These are phyloP conservation scores for Colletes latitarsis DNA, from an alignment of 1,140 invertebrate genomes.

Conservation along the genomic window DNA sequence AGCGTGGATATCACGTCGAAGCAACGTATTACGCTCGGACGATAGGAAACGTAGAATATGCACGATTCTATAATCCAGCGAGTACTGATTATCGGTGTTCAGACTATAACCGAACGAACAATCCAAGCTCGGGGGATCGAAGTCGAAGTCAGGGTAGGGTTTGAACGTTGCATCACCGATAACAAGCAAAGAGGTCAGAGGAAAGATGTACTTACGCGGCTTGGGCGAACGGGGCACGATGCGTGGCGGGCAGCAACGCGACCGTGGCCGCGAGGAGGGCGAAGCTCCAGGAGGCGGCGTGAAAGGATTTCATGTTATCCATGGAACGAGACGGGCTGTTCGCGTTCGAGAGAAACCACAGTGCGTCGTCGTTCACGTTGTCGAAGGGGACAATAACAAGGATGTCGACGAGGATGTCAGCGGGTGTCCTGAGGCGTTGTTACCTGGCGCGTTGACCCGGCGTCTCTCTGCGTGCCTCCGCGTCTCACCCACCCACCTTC, in stretches of 20 bases:
- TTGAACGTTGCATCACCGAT: too few species aligned
- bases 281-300: slow-evolving; percentile 79
- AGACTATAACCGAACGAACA: too few species aligned
- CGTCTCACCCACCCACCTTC: slow-evolving; percentile 63
- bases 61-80: too few species aligned
- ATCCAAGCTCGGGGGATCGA: too few species aligned
- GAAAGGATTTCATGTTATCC: slow-evolving; percentile 74
- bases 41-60: too few species aligned
- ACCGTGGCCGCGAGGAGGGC: slow-evolving; percentile 79
- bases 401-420: slow-evolving; percentile 59
- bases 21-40: too few species aligned
- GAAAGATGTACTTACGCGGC: slow-evolving; percentile 78
- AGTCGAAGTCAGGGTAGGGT: too few species aligned
- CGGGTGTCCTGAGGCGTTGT: slow-evolving; percentile 67
- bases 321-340: slow-evolving; percentile 29
- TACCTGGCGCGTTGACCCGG: slow-evolving; percentile 69
- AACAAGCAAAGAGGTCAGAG: not conserved
- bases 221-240: slow-evolving; percentile 78
- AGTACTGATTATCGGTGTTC: too few species aligned
- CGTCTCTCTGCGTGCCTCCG: slow-evolving; percentile 66
- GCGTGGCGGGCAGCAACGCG: slow-evolving; percentile 78
- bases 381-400: slow-evolving; percentile 44
- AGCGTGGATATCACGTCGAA: not conserved
- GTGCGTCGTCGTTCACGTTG: slow-evolving; percentile 41
- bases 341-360: slow-evolving; percentile 40